Evolutionary conservation across 2,888 invertebrate species (phyloP).

Genomic region (Caenorhabditis becei): DNA sequence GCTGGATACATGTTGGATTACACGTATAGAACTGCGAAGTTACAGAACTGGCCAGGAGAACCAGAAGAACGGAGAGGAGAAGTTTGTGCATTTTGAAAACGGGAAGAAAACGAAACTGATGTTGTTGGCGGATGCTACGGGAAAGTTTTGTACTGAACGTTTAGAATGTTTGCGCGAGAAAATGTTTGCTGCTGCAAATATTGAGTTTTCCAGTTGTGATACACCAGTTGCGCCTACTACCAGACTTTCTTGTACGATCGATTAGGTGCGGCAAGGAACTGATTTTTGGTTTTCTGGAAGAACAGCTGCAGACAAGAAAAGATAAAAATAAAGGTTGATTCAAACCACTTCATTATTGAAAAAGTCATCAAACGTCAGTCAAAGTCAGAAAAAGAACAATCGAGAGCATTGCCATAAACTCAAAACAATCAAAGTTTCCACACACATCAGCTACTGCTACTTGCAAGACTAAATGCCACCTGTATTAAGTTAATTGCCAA

Average conservation of each 20-base stretch:
- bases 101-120: slow-evolving; percentile 8
- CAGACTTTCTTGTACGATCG: slow-evolving; percentile 4
- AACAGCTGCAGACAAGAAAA: slow-evolving; percentile 1
- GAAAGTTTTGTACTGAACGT: slow-evolving; percentile 60
- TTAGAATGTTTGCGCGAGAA: slow-evolving; percentile 51
- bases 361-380: slow-evolving; percentile 41
- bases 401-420: slow-evolving; percentile 9
- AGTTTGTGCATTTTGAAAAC: slow-evolving; percentile 32
- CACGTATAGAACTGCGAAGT: slow-evolving; percentile 24
- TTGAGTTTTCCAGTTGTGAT: slow-evolving; percentile 57
- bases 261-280: not conserved
- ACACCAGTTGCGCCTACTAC: slow-evolving; percentile 43
- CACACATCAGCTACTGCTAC: slow-evolving; percentile 1
- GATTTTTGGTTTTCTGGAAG: not conserved
- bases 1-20: slow-evolving; percentile 37
- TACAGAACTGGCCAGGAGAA: not conserved
- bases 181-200: slow-evolving; percentile 57
- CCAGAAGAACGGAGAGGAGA: not conserved
- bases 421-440: slow-evolving; percentile 12
- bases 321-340: slow-evolving; percentile 33
- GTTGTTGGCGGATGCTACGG: no score
- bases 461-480: not conserved
- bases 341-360: slow-evolving; percentile 37
- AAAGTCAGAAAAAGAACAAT: slow-evolving; percentile 19
- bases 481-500: not conserved